Conservation (phyloP, 1,140 invertebrate species). For the Marisa cornuarietis region DNA sequence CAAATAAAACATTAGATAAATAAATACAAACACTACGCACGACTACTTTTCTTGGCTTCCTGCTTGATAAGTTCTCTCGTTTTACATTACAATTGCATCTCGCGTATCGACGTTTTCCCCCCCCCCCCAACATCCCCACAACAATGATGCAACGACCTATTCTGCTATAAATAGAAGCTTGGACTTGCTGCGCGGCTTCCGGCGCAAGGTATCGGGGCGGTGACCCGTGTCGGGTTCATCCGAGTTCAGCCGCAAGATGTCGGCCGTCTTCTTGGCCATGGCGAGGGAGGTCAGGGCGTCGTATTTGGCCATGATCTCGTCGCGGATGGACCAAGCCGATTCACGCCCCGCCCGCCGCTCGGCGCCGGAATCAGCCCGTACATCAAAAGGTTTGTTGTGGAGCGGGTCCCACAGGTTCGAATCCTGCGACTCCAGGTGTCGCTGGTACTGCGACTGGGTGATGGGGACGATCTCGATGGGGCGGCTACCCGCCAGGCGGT, state of each 20-base stretch:
- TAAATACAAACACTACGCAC: no score
- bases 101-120: no score
- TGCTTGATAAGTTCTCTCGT: no score
- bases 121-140: no score
- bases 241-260: conserved; percentile 21
- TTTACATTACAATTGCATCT: no score
- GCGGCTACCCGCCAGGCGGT: not conserved
- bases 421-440: conserved; percentile 6
- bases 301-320: conserved; percentile 33
- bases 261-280: conserved; percentile 35
- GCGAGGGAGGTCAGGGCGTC: conserved; percentile 32
- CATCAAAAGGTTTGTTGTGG: conserved; percentile 25
- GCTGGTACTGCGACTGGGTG: conserved; percentile 16
- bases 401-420: conserved; percentile 13
- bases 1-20: no score
- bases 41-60: no score
- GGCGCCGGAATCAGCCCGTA: not conserved
- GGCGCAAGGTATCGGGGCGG: conserved; percentile 11
- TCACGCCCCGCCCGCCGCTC: conserved; percentile 7
- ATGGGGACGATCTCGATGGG: conserved; percentile 25
- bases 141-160: not conserved
- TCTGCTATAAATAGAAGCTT: conserved; percentile 34
- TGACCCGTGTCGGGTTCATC: conserved; percentile 5
- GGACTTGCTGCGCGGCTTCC: conserved; percentile 16
- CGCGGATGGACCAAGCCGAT: conserved; percentile 20